Evolutionary conservation across 2,797 vertebrate species (phyloP).

Genomic region (Kryptolebias ocellatus): DNA sequence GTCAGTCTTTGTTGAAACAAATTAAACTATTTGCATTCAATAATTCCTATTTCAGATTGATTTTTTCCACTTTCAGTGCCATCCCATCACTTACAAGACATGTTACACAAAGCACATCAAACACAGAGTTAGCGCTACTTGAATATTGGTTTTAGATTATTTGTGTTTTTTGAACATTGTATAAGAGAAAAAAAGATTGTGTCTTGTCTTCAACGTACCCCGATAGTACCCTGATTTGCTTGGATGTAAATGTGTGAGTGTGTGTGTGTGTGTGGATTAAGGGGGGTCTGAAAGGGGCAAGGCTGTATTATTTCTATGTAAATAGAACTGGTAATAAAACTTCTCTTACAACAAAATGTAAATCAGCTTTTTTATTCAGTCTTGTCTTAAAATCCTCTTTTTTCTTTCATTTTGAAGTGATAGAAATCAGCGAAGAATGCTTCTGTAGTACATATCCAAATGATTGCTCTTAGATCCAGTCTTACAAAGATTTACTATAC

Average conservation of each 20-base stretch:
- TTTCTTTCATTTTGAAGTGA: neutral
- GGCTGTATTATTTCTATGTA: slow-evolving; percentile 84
- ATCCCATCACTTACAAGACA: slow-evolving; percentile 7
- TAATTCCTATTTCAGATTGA: neutral
- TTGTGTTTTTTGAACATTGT: slow-evolving; percentile 59
- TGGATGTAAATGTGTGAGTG: slow-evolving; percentile 41
- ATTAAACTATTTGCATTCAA: slow-evolving; percentile 10
- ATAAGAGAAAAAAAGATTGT: slow-evolving; percentile 59
- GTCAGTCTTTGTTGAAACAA: slow-evolving; percentile 23
- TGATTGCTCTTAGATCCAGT: neutral
- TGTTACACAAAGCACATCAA: slow-evolving; percentile 17
- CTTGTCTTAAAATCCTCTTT: neutral
- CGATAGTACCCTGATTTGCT: slow-evolving; percentile 60
- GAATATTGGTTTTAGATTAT: slow-evolving; percentile 42
- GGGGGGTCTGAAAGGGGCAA: slow-evolving; percentile 27
- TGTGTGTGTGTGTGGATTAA: slow-evolving; percentile 22
- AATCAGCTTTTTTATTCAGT: slow-evolving; percentile 13
- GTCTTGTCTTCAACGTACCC: slow-evolving; percentile 58
- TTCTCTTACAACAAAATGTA: slow-evolving; percentile 80
- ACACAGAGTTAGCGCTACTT: slow-evolving; percentile 28
- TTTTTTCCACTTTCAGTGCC: neutral
- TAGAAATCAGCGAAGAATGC: neutral
- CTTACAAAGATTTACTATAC: neutral
- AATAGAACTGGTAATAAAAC: slow-evolving; percentile 85
- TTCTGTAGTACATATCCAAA: too few relatives aligned